Base-by-base conservation (phyloP, 2,113 vertebrate species). In the Smithornis capensis region DNA sequence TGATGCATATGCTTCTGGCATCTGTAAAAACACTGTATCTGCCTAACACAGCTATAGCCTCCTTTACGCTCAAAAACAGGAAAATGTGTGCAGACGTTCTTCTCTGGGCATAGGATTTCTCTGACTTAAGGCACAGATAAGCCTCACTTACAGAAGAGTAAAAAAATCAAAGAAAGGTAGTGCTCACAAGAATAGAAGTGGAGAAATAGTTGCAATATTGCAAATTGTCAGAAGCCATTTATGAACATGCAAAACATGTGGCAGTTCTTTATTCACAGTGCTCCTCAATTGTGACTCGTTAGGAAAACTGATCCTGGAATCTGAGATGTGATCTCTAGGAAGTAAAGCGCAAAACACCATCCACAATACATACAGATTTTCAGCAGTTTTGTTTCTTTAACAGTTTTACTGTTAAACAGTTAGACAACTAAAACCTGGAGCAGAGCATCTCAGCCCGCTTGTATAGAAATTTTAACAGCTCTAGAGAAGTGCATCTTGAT, bases 21-120 rank as follows among this genome's bases (percentile, higher is more conserved):
- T 95, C 94, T 92, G 86, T 87, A 95, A 81, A 87, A 95, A 71
- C 60, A 49, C 87, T 71, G 15, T 69, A 86, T 95, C 83, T 93
- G 83, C 79, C 83, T 74, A 40, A 57, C 76, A 47, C 71, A 90
- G 89, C 59, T 40, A 92, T 55, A 90, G 68, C 42, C 59, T 86
- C 33, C 71, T 93, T 40, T 40, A 49, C 94, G 67, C 63, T 90
- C 45, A 69, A 33, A 76, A 69, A 79, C 37, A 96, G 50, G 77
- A 92, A 88, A 94, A 78, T 17, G 35, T 16, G 8, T 70, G 37
- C 47, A 53, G 62, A 28, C 31, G 2, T 90, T 80, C 68, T 84
- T 91, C 81, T 65, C 80, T 87, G 53, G 25, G n/a, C 69, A 44
- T 44, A 75, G 47, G 92, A 68, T 78, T 90, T 88, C 60, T 81